phyloP scores from a whole-genome alignment of 1,140 invertebrate species.

The Ericerus pela region DNA sequence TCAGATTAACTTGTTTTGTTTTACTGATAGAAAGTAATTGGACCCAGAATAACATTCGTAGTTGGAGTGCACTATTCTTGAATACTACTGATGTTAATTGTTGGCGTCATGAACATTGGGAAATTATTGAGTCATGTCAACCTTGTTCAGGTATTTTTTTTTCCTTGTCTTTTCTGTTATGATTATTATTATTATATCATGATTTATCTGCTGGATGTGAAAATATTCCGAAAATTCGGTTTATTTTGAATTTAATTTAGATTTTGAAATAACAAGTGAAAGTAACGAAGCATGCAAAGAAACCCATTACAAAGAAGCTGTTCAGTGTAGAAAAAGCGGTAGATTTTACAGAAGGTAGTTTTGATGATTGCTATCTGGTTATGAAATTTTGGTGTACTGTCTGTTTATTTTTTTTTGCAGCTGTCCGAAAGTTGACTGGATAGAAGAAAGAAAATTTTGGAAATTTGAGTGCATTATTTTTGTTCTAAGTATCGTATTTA shows the following conservation, averaged over 20 bases:
- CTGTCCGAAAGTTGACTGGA: conserved; percentile 49
- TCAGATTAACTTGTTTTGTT: conserved; percentile 56
- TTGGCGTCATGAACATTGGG: conserved; percentile 48
- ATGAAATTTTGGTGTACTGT: conserved; percentile 1
- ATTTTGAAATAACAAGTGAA: conserved; percentile 55
- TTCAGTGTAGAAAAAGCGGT: conserved; percentile 43
- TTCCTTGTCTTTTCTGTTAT: conserved; percentile 13
- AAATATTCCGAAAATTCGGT: background rate
- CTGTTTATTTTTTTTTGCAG: conserved; percentile 30
- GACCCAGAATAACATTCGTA: conserved; percentile 34
- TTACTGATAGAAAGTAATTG: conserved; percentile 62
- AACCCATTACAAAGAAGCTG: conserved; percentile 22
- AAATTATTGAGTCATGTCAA: conserved; percentile 56
- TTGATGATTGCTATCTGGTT: background rate
- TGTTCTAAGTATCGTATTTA: conserved; percentile 44
- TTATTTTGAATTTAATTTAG: conserved; percentile 22
- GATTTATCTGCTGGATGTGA: background rate
- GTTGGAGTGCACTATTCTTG: background rate
- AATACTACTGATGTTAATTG: conserved; percentile 31
- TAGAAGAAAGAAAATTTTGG: conserved; percentile 65
- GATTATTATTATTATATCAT: conserved; percentile 4
- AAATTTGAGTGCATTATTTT: conserved; percentile 65
- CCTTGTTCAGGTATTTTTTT: conserved; percentile 47
- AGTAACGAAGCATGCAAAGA: conserved; percentile 48
- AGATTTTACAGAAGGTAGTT: conserved; percentile 46